These are phyloP conservation scores for Tenualosa ilisha DNA, from an alignment of 2,797 vertebrate genomes.

Conservation along the genomic window DNA sequence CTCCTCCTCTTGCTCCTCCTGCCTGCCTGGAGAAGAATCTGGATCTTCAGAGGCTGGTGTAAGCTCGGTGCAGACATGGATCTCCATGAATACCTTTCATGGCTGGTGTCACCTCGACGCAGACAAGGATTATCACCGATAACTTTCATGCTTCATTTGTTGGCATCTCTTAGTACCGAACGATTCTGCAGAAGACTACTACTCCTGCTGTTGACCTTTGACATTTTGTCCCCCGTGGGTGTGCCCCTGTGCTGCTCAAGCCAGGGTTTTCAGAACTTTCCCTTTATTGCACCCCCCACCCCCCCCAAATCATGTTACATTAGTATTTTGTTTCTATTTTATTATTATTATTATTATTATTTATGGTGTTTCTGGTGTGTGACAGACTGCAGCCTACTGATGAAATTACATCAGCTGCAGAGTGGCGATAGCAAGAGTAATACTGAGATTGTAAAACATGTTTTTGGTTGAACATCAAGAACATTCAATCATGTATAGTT, in stretches of 20 bases:
- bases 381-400: neutral
- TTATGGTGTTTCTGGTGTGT: neutral
- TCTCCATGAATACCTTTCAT: too few species aligned
- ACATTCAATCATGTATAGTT: slow-evolving; percentile 71
- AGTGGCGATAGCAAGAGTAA: slow-evolving; percentile 50
- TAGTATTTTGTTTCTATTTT: slow-evolving; percentile 13
- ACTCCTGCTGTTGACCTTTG: neutral
- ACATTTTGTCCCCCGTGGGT: neutral
- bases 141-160: neutral
- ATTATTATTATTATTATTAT: slow-evolving; percentile 14
- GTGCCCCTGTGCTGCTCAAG: neutral
- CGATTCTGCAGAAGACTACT: slow-evolving; percentile 5
- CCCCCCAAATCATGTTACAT: slow-evolving; percentile 2
- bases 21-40: neutral
- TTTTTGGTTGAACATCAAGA: slow-evolving; percentile 60
- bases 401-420: slow-evolving; percentile 37
- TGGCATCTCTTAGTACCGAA: neutral
- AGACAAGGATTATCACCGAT: neutral
- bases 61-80: neutral
- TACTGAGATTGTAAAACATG: slow-evolving; percentile 62
- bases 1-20: neutral
- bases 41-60: neutral
- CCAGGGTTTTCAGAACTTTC: neutral
- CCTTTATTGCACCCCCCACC: neutral
- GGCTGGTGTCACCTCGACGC: neutral